Conservation (phyloP, 2,888 invertebrate species). For the Margaritifera margaritifera region DNA sequence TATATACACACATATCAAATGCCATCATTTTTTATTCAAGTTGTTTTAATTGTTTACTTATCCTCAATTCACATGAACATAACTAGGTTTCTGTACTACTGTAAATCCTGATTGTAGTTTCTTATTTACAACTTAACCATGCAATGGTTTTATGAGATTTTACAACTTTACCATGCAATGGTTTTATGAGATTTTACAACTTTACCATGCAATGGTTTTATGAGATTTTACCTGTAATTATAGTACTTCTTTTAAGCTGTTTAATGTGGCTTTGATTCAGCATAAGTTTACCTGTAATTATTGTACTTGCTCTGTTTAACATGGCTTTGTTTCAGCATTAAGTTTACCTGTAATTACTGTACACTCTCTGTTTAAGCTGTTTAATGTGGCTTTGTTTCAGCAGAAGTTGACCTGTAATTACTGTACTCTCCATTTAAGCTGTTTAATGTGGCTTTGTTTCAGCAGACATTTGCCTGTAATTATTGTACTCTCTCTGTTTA, state of each 20-base stretch:
- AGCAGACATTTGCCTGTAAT: not conserved
- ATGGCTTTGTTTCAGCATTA: not conserved
- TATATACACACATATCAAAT: too few species aligned
- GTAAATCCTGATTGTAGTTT: not conserved
- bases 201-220: slow-evolving; percentile 93
- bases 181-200: slow-evolving; percentile 88
- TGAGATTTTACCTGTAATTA: slow-evolving; percentile 78
- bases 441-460: too few species aligned
- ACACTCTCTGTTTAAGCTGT: slow-evolving; percentile 95
- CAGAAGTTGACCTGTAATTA: slow-evolving; percentile 78
- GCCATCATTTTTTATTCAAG: too few species aligned
- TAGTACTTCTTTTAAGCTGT: not conserved
- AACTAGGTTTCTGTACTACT: not conserved
- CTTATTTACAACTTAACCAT: too few species aligned
- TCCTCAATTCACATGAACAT: not conserved
- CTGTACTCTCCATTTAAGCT: not conserved
- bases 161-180: too few species aligned
- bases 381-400: slow-evolving; percentile 96
- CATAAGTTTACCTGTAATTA: not conserved
- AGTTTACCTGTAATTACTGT: slow-evolving; percentile 76
- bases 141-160: too few species aligned
- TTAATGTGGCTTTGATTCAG: too few species aligned
- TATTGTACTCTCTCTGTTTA: slow-evolving; percentile 1
- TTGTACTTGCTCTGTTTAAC: not conserved
- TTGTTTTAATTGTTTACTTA: not conserved